Evolutionary conservation across 2,888 invertebrate species (phyloP), one percentile per base, ranked within the genome.

Genomic region (Drepana falcataria): DNA sequence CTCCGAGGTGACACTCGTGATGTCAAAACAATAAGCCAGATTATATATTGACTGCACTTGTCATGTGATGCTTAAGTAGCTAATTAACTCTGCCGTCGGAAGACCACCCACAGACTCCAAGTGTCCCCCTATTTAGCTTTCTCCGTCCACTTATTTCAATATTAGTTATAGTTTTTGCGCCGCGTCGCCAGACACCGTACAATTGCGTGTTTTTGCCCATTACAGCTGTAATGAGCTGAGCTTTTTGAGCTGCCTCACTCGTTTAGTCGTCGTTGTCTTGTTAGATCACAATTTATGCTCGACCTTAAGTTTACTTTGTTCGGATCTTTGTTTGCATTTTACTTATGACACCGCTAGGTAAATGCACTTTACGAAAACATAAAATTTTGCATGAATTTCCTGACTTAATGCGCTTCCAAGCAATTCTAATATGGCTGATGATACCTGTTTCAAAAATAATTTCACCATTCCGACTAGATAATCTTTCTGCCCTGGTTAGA

Each of bases 111-210:
- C 51, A 7, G 51, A 35, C 40, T 40, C 44, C 53, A 40, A 41
- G 4, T 48, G 37, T 37, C 37, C 33, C 37, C 48, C 35, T 37
- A 44, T 41, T 21, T 41, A 53, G 48, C 41, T 48, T 53, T 41
- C 35, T n/a, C 44, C 21, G 48, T 41, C 21, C 48, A 48, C 53
- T 53, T 53, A 53, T 53, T 51, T 40, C 53, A 53, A 53, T 53
- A 49, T 53, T 53, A 49, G 44, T 35, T 40, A 35, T 49, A 49
- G 41, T 53, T 53, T 53, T 53, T 53, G 44, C 37, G 5, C 33
- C 7, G 7, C 2, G n/a, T 5, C 6, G 1, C 9, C 35, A 37
- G 48, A 21, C 21, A 21, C 35, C 48, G 35, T 35, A n/a, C 9
- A 35, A 4, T 49, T 35, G 9, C 2, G 21, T 37, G 49, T 49